These are phyloP conservation scores for Spicauda simplicius DNA, from an alignment of 2,888 invertebrate genomes.

Conservation along the genomic window DNA sequence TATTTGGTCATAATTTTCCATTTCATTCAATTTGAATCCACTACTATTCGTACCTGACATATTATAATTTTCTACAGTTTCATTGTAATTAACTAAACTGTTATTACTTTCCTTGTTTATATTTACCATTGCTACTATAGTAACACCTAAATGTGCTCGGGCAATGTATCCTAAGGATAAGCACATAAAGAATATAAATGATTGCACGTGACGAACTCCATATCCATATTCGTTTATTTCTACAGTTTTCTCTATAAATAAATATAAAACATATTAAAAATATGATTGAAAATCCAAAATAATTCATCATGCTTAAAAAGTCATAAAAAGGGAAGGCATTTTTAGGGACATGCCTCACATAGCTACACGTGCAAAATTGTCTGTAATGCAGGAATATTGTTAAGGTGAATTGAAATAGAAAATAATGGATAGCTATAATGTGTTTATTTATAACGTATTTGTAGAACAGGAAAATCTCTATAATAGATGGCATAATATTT, in stretches of 20 bases:
- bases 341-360: too few species aligned
- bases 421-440: too few species aligned
- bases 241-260: slow-evolving; percentile 44
- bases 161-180: slow-evolving; percentile 50
- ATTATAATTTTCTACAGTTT: neutral
- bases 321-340: too few species aligned
- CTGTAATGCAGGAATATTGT: too few species aligned
- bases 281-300: too few species aligned
- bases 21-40: neutral
- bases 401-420: too few species aligned
- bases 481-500: too few species aligned
- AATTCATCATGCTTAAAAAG: too few species aligned
- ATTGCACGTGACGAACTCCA: slow-evolving; percentile 61
- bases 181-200: slow-evolving; percentile 50
- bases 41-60: neutral
- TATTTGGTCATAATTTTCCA: neutral
- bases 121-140: slow-evolving; percentile 63
- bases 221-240: slow-evolving; percentile 50
- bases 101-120: slow-evolving; percentile 12
- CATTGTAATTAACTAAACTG: neutral
- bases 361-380: too few species aligned
- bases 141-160: slow-evolving; percentile 61
- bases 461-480: too few species aligned
- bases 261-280: neutral
- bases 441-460: too few species aligned